A percentile compares a stretch with the other conserved stretches of the same genome.
These are phyloP conservation scores for Mola mola DNA, from an alignment of 2,113 vertebrate genomes.

Conservation along the genomic window DNA sequence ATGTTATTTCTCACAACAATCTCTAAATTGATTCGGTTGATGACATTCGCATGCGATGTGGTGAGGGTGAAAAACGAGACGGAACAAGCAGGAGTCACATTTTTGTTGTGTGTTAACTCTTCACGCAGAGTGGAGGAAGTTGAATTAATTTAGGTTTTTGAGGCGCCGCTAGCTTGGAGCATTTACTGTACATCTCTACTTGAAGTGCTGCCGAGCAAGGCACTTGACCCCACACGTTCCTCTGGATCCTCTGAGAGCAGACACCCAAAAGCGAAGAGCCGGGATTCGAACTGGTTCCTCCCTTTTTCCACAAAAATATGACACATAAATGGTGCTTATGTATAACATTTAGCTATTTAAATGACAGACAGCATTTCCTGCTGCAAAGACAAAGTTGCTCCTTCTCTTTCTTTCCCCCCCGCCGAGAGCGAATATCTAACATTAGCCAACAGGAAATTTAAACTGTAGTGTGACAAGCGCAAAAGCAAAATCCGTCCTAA, in stretches of 20 bases:
- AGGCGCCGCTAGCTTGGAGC: not conserved
- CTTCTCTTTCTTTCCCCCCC: not conserved
- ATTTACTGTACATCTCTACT: not conserved
- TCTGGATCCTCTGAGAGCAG: not conserved
- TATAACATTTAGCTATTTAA: conserved; percentile 16
- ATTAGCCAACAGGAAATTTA: conserved; percentile 1
- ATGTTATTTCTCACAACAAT: conserved; percentile 15
- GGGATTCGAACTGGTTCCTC: not conserved
- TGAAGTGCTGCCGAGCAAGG: conserved; percentile 36
- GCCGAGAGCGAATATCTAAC: not conserved
- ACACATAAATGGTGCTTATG: conserved; percentile 14
- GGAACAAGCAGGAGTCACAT: not conserved
- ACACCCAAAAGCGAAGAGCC: not conserved
- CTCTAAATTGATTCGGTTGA: conserved; percentile 6
- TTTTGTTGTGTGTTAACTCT: conserved; percentile 1
- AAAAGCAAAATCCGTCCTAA: not conserved
- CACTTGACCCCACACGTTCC: conserved; percentile 12
- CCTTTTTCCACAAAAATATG: conserved; percentile 1
- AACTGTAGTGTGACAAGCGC: conserved; percentile 7
- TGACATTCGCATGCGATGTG: conserved; percentile 56
- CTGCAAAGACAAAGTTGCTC: not conserved
- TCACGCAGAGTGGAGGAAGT: not conserved
- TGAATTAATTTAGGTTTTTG: not conserved
- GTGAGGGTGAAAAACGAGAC: not conserved
- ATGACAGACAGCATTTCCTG: not conserved